Conservation (phyloP, 2,888 invertebrate genomes). For the Stramonita haemastoma region DNA sequence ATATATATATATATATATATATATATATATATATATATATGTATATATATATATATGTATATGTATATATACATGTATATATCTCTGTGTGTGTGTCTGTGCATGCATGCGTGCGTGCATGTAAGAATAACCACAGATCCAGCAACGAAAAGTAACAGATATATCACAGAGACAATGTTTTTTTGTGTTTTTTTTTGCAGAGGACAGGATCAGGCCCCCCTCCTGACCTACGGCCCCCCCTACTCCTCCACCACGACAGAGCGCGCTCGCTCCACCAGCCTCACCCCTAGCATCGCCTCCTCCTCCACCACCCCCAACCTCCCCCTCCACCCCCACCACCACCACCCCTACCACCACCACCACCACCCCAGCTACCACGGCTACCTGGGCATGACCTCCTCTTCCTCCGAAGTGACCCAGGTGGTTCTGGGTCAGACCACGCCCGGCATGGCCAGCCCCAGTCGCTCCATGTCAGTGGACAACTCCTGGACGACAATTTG, state of each 20-base stretch:
- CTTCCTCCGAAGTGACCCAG: background rate
- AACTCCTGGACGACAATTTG: slow-evolving; percentile 39
- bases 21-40: no score
- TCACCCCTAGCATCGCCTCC: slow-evolving; percentile 14
- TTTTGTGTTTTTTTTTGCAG: background rate
- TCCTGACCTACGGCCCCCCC: background rate
- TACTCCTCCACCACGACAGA: background rate
- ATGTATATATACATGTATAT: no score
- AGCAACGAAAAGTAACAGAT: no score
- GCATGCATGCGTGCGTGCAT: no score
- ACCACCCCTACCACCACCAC: no score
- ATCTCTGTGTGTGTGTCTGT: no score
- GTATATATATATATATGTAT: no score
- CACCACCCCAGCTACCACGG: background rate
- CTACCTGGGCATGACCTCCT: background rate
- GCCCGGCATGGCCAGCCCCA: background rate
- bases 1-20: no score
- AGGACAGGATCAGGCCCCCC: background rate
- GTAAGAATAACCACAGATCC: no score
- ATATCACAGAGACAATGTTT: background rate
- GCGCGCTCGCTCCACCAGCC: background rate
- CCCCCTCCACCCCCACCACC: no score
- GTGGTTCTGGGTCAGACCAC: background rate
- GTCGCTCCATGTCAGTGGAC: background rate
- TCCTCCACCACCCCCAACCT: background rate